Evolutionary conservation across 1,140 invertebrate genomes (phyloP), one percentile per base, ranked within the genome.

Genomic region (Papilio aristodemus): DNA sequence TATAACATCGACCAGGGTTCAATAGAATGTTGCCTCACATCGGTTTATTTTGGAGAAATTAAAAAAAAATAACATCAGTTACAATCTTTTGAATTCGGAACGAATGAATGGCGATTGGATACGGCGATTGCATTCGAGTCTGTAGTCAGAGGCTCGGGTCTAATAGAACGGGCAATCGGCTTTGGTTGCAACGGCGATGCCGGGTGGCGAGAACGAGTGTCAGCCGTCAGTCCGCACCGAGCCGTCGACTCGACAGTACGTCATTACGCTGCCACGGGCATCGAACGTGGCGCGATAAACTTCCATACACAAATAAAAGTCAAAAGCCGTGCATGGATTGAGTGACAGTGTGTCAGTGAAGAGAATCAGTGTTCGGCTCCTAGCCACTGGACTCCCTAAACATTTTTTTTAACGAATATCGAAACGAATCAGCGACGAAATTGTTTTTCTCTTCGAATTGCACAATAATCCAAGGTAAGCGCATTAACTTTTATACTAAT

Each of bases 271-370:
- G 73, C 60, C 62, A 70, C 68, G 72, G 71, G 75, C 75, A 77
- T 8, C 77, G 78, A 68, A 79, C 77, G 80, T 83, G 81, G 80
- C 85, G 84, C 84, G 81, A 82, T 80, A 75, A 54, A 76, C 77
- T 80, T 79, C 41, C 67, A 78, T 70, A 74, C 75, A 76, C 67
- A 72, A 79, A 83, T 54, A 22, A 54, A 19, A 43, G 46, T 46
- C 63, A 86, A 82, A 83, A 83, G 77, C 78, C 84, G 84, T 83
- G 83, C 78, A 82, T 73, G 75, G 68, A 76, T 80, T 71, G 74
- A 87, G 86, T 88, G 86, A 84, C 82, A 90, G 87, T 90, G 87
- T 83, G 73, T 80, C 77, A 86, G 87, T 86, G 85, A 77, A 75
- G 78, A 73, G 79, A 79, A 79, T 80, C 73, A 84, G 84, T 88